phyloP scores from a whole-genome alignment of 2,888 invertebrate genomes.

The Argyresthia albistria region DNA sequence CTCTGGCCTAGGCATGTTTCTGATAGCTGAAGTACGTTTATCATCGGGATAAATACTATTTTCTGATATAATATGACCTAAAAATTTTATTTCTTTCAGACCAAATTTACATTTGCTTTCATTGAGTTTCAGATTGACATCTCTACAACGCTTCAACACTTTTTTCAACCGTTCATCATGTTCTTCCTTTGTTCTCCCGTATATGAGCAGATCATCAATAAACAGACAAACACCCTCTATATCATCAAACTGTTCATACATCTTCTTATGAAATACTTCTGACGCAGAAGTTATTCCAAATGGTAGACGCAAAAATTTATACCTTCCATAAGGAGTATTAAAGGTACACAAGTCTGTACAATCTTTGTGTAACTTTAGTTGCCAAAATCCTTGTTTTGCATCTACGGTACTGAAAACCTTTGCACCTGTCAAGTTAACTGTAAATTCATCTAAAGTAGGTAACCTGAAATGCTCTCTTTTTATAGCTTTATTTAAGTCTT shows the following conservation, averaged over 20 bases:
- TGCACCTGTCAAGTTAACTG: constrained; percentile 7
- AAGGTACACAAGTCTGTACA: constrained; percentile 2
- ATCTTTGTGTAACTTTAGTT: not conserved
- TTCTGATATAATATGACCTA: constrained; percentile 1
- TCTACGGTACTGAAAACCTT: not conserved
- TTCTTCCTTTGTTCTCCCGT: constrained; percentile 4
- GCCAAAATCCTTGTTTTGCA: constrained; percentile 1
- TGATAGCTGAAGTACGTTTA: constrained; percentile 12
- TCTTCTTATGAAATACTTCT: constrained; percentile 16
- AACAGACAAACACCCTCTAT: constrained; percentile 6
- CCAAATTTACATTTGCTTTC: constrained; percentile 1
- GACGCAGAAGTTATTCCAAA: constrained; percentile 16
- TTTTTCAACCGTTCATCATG: constrained; percentile 6
- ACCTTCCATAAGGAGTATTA: not conserved
- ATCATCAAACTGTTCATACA: constrained; percentile 6
- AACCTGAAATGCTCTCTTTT: constrained; percentile 12
- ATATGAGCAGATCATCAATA: constrained; percentile 7
- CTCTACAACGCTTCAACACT: constrained; percentile 5
- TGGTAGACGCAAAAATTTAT: constrained; percentile 10
- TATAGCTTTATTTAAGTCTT: constrained; percentile 11
- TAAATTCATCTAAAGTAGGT: constrained; percentile 11
- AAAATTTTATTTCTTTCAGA: not conserved
- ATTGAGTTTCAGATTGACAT: constrained; percentile 3
- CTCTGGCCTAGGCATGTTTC: constrained; percentile 14
- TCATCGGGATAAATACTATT: constrained; percentile 11